phyloP scores from a whole-genome alignment of 2,113 vertebrate genomes.

The Catagonus wagneri region DNA sequence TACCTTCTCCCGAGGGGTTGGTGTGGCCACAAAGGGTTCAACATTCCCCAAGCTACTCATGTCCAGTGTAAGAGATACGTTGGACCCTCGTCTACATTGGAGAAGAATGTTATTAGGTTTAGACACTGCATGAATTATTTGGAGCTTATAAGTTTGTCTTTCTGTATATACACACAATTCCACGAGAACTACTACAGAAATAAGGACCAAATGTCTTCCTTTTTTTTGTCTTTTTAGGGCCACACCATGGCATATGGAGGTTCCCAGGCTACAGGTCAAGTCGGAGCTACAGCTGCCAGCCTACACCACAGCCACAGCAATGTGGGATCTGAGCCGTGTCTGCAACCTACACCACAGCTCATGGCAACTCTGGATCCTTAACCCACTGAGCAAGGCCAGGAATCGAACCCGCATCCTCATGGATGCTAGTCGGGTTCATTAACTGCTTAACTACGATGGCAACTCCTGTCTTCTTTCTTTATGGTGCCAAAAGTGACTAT shows the following conservation, averaged over 20 bases:
- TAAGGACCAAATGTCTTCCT: neutral
- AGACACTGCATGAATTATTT: neutral
- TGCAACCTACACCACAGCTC: no score
- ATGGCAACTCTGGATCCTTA: no score
- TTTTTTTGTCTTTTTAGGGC: neutral
- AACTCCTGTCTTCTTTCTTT: neutral
- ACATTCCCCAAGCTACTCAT: slow-evolving; percentile 94
- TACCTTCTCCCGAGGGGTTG: slow-evolving; percentile 93
- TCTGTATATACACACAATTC: neutral
- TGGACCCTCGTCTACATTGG: slow-evolving; percentile 93
- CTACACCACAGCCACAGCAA: no score
- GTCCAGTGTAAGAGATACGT: slow-evolving; percentile 97
- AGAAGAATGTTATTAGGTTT: slow-evolving; percentile 66
- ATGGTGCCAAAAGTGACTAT: neutral
- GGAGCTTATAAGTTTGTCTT: neutral
- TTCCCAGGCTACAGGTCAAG: no score
- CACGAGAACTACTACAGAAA: slow-evolving; percentile 15
- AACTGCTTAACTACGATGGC: no score
- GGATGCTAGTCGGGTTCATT: no score
- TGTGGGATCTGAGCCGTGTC: no score
- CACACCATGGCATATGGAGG: no score
- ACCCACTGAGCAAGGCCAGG: no score
- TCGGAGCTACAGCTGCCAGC: no score
- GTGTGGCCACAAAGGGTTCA: slow-evolving; percentile 91
- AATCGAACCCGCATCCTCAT: no score